A percentile compares a stretch with the other conserved stretches of the same genome.
Conservation (phyloP, 2,797 vertebrate species). For the Hylomyscus alleni region DNA sequence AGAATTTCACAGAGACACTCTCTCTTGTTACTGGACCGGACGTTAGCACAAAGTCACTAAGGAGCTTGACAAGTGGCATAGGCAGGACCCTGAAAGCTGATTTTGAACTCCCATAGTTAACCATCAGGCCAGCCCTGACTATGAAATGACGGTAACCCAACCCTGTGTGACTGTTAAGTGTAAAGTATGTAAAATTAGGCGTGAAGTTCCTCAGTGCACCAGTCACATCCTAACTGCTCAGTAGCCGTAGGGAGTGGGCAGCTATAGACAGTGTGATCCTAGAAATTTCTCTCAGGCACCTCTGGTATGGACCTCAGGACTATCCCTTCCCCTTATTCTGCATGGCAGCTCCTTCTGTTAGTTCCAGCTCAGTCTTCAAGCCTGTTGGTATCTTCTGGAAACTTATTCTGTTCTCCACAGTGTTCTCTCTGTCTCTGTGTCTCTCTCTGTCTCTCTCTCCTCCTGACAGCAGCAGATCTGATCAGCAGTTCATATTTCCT, state of each 20-base stretch:
- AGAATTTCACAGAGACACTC: background rate
- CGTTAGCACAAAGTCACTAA: constrained; percentile 4
- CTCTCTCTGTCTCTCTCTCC: background rate
- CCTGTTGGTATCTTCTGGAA: constrained; percentile 60
- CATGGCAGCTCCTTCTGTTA: constrained; percentile 46
- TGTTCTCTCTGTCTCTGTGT: background rate
- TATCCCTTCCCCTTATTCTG: background rate
- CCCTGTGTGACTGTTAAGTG: no score
- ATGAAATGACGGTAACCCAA: background rate
- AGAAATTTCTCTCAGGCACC: background rate
- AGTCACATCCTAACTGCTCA: constrained; percentile 13
- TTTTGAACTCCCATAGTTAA: constrained; percentile 4
- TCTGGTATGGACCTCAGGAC: background rate
- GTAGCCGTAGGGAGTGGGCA: background rate
- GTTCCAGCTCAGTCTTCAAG: constrained; percentile 46
- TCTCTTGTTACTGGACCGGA: constrained; percentile 17
- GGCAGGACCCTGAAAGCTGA: constrained; percentile 3
- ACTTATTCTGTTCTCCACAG: constrained; percentile 40
- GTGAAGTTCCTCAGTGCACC: constrained; percentile 39
- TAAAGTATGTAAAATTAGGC: background rate
- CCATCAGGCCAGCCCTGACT: background rate
- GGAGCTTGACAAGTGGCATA: constrained; percentile 50
- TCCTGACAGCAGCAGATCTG: constrained; percentile 55
- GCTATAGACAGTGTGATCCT: background rate
- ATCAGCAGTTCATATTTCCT: constrained; percentile 45